phyloP scores from a whole-genome alignment of 2,888 invertebrate species.

The Mythimna albipuncta region DNA sequence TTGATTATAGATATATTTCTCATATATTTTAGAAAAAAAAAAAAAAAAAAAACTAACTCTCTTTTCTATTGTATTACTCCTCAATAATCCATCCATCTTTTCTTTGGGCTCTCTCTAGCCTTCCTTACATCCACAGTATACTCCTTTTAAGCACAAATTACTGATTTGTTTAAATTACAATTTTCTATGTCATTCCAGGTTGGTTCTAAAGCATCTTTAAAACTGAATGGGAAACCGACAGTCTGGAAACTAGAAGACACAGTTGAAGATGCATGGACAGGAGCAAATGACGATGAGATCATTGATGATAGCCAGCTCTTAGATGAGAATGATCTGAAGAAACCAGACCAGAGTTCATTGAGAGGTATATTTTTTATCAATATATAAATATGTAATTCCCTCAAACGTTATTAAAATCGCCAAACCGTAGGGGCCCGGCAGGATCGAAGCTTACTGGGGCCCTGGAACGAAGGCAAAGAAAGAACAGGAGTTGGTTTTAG shows the following conservation, averaged over 20 bases:
- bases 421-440: no score
- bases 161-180: background rate
- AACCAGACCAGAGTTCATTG: constrained; percentile 96
- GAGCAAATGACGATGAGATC: constrained; percentile 93
- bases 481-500: no score
- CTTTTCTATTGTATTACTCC: no score
- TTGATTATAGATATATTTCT: no score
- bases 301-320: constrained; percentile 97
- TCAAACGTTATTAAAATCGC: background rate
- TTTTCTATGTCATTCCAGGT: constrained; percentile 72
- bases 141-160: background rate
- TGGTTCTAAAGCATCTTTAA: constrained; percentile 85
- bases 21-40: no score
- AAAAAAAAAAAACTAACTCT: no score
- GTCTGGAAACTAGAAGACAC: constrained; percentile 95
- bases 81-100: no score
- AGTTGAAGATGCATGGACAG: constrained; percentile 89
- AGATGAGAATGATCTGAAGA: constrained; percentile 96
- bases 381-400: background rate
- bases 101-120: no score
- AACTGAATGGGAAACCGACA: constrained; percentile 77
- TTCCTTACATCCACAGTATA: no score
- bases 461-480: no score
- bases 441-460: no score
- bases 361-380: constrained; percentile 91